phyloP scores from a whole-genome alignment of 2,888 invertebrate genomes.

The Hyles lineata region DNA sequence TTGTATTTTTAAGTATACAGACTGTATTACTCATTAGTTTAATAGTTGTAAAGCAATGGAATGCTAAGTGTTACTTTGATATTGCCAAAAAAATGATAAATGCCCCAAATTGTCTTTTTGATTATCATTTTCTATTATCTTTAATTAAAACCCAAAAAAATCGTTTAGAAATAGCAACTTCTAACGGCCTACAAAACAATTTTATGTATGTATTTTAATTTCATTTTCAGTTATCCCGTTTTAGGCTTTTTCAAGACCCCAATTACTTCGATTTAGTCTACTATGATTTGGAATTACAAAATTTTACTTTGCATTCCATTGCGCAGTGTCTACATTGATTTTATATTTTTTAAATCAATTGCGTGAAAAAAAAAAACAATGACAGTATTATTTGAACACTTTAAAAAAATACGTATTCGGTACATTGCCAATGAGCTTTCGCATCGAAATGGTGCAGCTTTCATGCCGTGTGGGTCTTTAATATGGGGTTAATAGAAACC shows the following conservation, averaged over 20 bases:
- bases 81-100: not conserved
- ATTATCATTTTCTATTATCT: too few relatives aligned
- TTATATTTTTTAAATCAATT: not conserved
- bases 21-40: conserved; percentile 26
- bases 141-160: too few relatives aligned
- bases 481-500: not conserved
- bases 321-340: not conserved
- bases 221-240: not conserved
- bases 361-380: conserved; percentile 11
- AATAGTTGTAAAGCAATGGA: not conserved
- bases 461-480: conserved; percentile 2
- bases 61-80: not conserved
- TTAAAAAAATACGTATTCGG: conserved; percentile 13
- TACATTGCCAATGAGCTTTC: not conserved
- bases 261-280: not conserved
- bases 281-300: not conserved
- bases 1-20: conserved; percentile 18
- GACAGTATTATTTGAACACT: conserved; percentile 27
- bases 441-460: conserved; percentile 3
- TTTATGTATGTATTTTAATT: too few relatives aligned
- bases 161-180: too few relatives aligned
- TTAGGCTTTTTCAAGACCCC: not conserved
- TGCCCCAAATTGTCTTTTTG: too few relatives aligned
- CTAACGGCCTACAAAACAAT: too few relatives aligned
- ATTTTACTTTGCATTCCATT: not conserved